Evolutionary conservation across 2,888 invertebrate species (phyloP).

Genomic region (Lasius platythorax): DNA sequence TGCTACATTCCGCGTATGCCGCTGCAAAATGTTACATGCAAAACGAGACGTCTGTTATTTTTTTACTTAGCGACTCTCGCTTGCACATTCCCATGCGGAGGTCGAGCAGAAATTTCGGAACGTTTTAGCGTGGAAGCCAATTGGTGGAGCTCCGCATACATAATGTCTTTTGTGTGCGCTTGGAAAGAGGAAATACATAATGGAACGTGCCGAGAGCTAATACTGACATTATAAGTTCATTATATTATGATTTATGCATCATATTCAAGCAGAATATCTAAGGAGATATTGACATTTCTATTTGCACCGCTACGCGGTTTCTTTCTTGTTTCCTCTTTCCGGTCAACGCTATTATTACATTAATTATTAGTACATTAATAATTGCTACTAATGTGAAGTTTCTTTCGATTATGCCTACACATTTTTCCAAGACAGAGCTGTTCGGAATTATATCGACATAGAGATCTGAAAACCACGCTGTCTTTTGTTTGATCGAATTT

Average conservation of each 20-base stretch:
- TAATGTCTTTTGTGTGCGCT: slow-evolving; percentile 9
- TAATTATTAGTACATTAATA: background rate
- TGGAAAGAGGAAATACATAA: slow-evolving; percentile 15
- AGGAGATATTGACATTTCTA: slow-evolving; percentile 11
- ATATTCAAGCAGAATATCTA: background rate
- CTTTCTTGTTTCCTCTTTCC: background rate
- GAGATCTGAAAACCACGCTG: background rate
- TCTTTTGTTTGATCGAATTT: background rate
- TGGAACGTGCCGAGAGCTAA: slow-evolving; percentile 10
- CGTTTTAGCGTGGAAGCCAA: slow-evolving; percentile 1
- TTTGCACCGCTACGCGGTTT: background rate
- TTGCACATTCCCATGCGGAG: slow-evolving; percentile 4
- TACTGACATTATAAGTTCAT: slow-evolving; percentile 24
- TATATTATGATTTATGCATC: slow-evolving; percentile 10
- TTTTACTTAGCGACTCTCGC: slow-evolving; percentile 7
- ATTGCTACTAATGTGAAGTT: background rate
- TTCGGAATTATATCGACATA: background rate
- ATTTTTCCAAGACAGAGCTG: background rate
- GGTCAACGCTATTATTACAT: background rate
- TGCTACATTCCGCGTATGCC: background rate
- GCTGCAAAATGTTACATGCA: slow-evolving; percentile 8
- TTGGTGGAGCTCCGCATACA: background rate
- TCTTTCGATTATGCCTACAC: background rate
- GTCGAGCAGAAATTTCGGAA: slow-evolving; percentile 38
- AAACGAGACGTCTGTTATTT: slow-evolving; percentile 12